Conservation (phyloP, 92 coral and sea anemone species). For the Zoanthus gigantus region DNA sequence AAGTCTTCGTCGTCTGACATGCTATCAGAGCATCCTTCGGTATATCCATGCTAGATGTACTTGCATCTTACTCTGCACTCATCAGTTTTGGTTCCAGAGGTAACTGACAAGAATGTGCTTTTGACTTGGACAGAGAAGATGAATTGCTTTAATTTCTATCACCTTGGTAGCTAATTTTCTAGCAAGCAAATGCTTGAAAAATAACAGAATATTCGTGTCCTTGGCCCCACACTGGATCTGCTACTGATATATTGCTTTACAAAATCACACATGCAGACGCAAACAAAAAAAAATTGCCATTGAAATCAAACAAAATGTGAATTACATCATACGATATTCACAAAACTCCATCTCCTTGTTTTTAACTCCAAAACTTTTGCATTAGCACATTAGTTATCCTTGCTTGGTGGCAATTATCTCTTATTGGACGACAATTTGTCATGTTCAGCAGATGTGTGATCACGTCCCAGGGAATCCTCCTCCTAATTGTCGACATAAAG, state of each 20-base stretch:
- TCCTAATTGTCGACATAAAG: constrained; percentile 10
- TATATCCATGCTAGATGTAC: neutral
- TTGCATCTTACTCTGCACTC: neutral
- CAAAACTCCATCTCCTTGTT: constrained; percentile 38
- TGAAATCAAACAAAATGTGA: too few relatives aligned
- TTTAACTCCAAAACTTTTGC: constrained; percentile 49
- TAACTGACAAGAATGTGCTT: neutral
- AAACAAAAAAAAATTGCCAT: too few relatives aligned
- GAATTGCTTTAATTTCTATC: too few relatives aligned
- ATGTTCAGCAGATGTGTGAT: constrained; percentile 47
- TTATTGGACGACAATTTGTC: constrained; percentile 46
- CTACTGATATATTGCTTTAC: too few relatives aligned
- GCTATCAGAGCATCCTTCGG: too few relatives aligned
- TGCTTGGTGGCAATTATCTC: constrained; percentile 54
- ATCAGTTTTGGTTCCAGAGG: neutral
- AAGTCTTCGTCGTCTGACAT: too few relatives aligned
- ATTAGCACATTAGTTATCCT: constrained; percentile 45
- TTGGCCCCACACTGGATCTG: too few relatives aligned
- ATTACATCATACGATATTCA: neutral
- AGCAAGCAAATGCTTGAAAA: too few relatives aligned
- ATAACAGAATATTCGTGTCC: too few relatives aligned
- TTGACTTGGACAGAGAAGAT: too few relatives aligned
- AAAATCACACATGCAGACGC: too few relatives aligned
- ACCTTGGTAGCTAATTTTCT: too few relatives aligned
- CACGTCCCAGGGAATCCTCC: constrained; percentile 39